Base-by-base conservation (phyloP, 2,888 invertebrate genomes). In the Philaethria dido region DNA sequence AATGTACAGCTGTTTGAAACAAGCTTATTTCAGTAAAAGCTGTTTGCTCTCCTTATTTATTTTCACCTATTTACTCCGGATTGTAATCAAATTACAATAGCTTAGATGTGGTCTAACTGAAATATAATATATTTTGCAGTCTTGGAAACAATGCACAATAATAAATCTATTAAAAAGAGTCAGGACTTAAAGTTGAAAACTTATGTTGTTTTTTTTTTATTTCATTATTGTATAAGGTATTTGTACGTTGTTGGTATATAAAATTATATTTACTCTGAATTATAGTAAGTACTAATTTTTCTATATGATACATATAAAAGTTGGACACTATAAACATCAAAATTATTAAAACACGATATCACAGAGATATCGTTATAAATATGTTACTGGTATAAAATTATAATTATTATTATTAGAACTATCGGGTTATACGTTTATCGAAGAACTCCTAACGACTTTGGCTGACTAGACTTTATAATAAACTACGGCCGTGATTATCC, bases 1-100 rank as follows among this genome's bases (percentile, higher is more conserved):
- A 77, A 74, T 73, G 74, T 80, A 74, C 81, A 84, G 83, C 82
- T 84, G 84, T 65, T 61, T 61, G 48, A 72, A 77, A 79, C 77
- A 76, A 82, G 45, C 59, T 63, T 69, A 62, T 65, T 68, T 71
- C 48, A 64, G 66, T 66, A 50, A 60, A 69, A 54, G 55, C 36
- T 61, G 50, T 36, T 62, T 54, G 64, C 52, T 54, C 54, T 65
- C 6, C 47, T 54, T 59, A 64, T 59, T 61, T 42, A 47, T 42
- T 33, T 59, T 29, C 44, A 59, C 16, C 25, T 42, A 25, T 11
- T 14, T 16, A 57, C 14, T 44, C n/a, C 4, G 1, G 36, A 22
- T 4, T 25, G n/a, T 59, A 45, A 1, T 45, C 3, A 18, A 59
- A 29, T 59, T n/a, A 20, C 47, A 47, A 20, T 9, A 47, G 22